Evolutionary conservation across 2,888 invertebrate species (phyloP), one percentile per base, ranked within the genome.

Genomic region (Polia nebulosa): DNA sequence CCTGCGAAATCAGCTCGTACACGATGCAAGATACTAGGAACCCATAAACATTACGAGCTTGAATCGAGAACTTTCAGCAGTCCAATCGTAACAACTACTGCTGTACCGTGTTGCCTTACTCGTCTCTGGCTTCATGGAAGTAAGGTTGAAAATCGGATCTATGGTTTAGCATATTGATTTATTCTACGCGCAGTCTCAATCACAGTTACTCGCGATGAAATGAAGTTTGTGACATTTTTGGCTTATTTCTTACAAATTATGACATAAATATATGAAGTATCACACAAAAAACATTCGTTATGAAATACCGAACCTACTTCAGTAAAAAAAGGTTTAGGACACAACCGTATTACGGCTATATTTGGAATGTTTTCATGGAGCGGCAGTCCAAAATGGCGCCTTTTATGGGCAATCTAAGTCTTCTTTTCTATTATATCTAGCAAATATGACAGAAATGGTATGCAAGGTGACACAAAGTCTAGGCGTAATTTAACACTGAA

Each of bases 1-100:
- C 4, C n/a, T 29, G 36, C 36, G 15, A 60, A 61, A 27, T 49
- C 36, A 22, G 39, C 39, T 41, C n/a, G 15, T 61, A 72, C 39
- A 73, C 74, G 74, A 64, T 61, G 27, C 53, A 47, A 17, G 22
- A n/a, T 80, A 85, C 84, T 52, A 85, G 78, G 80, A 75, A 0
- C 47, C 11, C 78, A 85, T 76, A 59, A 60, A 58, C 3, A n/a
- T 2, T 8, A 34, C 39, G 36, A 64, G 56, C 17, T 67, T 20
- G 8, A 15, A 53, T 44, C 20, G 8, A 0, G 5, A 49, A 58
- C 29, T 41, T 47, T 51, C n/a, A 51, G 25, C 0, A 20, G 25
- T 15, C 22, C 22, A 44, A 44, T 59, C 25, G 52, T 57, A 13
- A 57, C 29, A 66, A 55, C 52, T 41, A 27, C 53, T 29, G 0